Evolutionary conservation across 2,888 invertebrate genomes (phyloP).

Genomic region (Petrolisthes cinctipes): DNA sequence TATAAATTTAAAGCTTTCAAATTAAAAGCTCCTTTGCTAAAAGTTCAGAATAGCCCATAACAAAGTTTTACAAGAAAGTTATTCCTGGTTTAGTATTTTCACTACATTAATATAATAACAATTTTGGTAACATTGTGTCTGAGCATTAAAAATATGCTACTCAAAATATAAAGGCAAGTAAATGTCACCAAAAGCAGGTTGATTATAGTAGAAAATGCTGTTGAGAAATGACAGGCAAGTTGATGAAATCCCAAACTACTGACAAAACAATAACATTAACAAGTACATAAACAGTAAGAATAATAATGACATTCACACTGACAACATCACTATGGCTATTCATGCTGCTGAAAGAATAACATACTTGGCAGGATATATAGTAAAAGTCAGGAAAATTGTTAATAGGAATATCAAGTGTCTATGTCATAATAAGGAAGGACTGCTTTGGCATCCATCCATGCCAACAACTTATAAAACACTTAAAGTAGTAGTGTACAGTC

Average conservation of each 20-base stretch:
- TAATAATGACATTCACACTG: constrained; percentile 13
- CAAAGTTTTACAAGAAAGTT: too few relatives aligned
- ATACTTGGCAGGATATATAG: neutral
- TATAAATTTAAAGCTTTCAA: too few relatives aligned
- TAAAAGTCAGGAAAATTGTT: neutral
- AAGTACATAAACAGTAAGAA: constrained; percentile 16
- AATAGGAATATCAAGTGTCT: neutral
- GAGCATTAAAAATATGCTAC: too few relatives aligned
- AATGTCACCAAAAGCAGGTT: too few relatives aligned
- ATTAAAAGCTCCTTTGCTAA: too few relatives aligned
- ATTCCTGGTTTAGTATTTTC: too few relatives aligned
- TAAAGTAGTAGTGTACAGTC: too few relatives aligned
- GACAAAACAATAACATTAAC: neutral
- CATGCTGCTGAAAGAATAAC: constrained; percentile 21
- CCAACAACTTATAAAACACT: too few relatives aligned
- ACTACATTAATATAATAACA: too few relatives aligned
- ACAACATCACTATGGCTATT: constrained; percentile 15
- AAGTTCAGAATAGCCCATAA: too few relatives aligned
- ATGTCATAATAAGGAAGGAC: neutral
- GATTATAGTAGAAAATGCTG: constrained; percentile 37
- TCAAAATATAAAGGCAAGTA: too few relatives aligned
- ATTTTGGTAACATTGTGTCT: too few relatives aligned
- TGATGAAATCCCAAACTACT: neutral
- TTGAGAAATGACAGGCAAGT: constrained; percentile 21
- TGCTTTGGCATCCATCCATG: neutral